Base-by-base conservation (phyloP, 2,888 invertebrate species). In the Microplitis manilae region DNA sequence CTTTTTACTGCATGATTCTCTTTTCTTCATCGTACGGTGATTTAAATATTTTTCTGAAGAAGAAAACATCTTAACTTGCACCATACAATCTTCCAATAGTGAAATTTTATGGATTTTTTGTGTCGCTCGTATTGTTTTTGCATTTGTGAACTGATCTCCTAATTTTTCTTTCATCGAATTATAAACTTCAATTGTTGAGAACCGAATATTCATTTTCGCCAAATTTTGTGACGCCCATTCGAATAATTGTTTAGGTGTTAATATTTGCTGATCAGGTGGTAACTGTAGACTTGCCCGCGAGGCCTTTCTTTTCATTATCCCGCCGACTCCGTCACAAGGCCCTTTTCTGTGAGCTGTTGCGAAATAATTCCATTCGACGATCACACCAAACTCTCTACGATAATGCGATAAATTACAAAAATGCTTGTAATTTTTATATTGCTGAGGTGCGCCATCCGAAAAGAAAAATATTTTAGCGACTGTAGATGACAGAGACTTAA, bases 401-500 rank as follows among this genome's bases (percentile, higher is more conserved):
- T 71, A 59, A 71, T 69, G 17, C 20, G 7, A 67, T 6, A 79
- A 68, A 61, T 79, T 79, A 5, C 40, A 39, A n/a, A 79, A 76
- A 68, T 79, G 68, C 8, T 77, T 74, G 30, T 30, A 77, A 50
- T 79, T 77, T 30, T 77, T 77, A 38, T 41, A 79, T 60, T 79
- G n/a, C n/a, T n/a, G n/a, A n/a, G n/a, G n/a, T n/a, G n/a, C n/a
- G n/a, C n/a, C n/a, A n/a, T n/a, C n/a, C n/a, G n/a, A n/a, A n/a
- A n/a, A n/a, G n/a, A n/a, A n/a, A n/a, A n/a, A n/a, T n/a, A n/a
- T n/a, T n/a, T n/a, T n/a, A n/a, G n/a, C n/a, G n/a, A n/a, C n/a
- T n/a, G n/a, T n/a, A n/a, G n/a, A n/a, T n/a, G n/a, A n/a, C n/a
- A n/a, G n/a, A n/a, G n/a, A n/a, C n/a, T n/a, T n/a, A n/a, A n/a